Conservation (phyloP, 2,113 vertebrate species). For the Heterochromis multidens region DNA sequence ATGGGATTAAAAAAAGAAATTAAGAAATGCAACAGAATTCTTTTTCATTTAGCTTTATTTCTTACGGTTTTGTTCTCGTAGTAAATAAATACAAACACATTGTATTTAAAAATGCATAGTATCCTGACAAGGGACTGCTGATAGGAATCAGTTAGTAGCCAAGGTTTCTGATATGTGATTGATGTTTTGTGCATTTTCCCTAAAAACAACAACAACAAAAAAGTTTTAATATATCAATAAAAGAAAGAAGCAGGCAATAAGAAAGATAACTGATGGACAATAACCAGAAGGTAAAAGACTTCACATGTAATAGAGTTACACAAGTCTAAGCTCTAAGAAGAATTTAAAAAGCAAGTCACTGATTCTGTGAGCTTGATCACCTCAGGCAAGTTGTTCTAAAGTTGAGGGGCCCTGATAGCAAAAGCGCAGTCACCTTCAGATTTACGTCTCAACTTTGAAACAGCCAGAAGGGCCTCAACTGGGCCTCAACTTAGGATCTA, state of each 20-base stretch:
- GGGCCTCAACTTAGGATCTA: background rate
- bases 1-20: too few species aligned
- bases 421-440: background rate
- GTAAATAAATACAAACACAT: too few species aligned
- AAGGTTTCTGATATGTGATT: background rate
- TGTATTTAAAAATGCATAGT: background rate
- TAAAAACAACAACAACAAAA: fast-evolving
- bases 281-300: background rate
- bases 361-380: background rate
- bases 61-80: too few species aligned
- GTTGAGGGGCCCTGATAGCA: background rate
- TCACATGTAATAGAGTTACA: background rate
- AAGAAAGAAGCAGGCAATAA: background rate
- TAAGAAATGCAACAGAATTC: too few species aligned
- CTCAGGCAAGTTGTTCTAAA: background rate
- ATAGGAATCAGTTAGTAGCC: background rate
- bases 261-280: background rate
- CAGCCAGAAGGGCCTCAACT: background rate
- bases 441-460: background rate
- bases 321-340: background rate
- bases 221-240: background rate
- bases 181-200: background rate
- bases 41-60: too few species aligned
- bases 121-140: background rate
- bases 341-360: background rate